These are phyloP conservation scores for Aelia acuminata DNA, from an alignment of 2,888 invertebrate genomes.

Conservation along the genomic window DNA sequence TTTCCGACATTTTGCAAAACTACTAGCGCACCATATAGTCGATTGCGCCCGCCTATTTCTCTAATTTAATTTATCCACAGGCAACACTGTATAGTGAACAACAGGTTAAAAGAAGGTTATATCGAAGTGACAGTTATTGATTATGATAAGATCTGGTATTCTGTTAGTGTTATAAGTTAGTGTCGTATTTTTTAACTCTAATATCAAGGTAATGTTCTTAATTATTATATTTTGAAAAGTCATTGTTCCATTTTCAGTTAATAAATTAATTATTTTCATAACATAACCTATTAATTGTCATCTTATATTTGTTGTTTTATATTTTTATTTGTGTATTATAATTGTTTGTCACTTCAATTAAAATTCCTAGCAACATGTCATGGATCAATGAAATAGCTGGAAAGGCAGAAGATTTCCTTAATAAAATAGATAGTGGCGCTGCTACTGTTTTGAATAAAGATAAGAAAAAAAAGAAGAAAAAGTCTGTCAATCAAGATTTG, in stretches of 20 bases:
- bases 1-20: no score
- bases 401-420: constrained; percentile 80
- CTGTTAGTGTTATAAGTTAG: background rate
- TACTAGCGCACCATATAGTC: no score
- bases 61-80: background rate
- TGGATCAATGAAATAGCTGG: constrained; percentile 81
- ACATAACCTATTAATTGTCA: background rate
- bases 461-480: constrained; percentile 62
- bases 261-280: background rate
- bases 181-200: background rate
- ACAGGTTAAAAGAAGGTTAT: background rate
- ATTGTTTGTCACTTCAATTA: background rate
- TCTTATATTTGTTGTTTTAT: background rate
- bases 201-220: background rate
- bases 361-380: constrained; percentile 72
- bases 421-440: constrained; percentile 82
- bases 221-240: background rate
- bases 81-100: background rate
- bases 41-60: no score
- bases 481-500: constrained; percentile 2
- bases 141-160: background rate
- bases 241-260: background rate
- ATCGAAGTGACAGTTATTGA: background rate
- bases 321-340: background rate
- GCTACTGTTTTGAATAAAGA: constrained; percentile 73